These are phyloP conservation scores for Pollachius pollachius DNA, from an alignment of 2,113 vertebrate genomes.

Conservation along the genomic window DNA sequence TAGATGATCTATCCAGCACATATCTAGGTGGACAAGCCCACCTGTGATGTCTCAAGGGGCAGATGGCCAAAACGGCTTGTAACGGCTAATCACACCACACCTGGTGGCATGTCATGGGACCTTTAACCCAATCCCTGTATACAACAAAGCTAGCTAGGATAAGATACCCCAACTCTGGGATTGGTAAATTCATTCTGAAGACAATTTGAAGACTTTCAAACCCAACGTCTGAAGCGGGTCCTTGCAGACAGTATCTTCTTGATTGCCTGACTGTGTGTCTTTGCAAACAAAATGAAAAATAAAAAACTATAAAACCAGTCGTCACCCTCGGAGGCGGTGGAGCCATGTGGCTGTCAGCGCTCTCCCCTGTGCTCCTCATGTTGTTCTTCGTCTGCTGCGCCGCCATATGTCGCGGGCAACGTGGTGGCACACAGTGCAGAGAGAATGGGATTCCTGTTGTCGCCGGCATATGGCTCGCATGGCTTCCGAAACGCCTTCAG, in stretches of 20 bases:
- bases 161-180: constrained; percentile 35
- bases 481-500: too few species aligned
- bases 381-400: constrained; percentile 35
- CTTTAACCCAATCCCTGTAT: too few species aligned
- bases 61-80: too few species aligned
- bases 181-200: constrained; percentile 50
- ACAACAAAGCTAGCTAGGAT: too few species aligned
- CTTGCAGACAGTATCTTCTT: constrained; percentile 30
- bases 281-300: constrained; percentile 47
- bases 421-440: constrained; percentile 37
- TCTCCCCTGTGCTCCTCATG: constrained; percentile 37
- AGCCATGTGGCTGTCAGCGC: constrained; percentile 50
- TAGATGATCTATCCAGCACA: too few species aligned
- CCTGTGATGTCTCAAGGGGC: too few species aligned
- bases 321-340: constrained; percentile 30
- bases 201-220: constrained; percentile 40
- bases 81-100: too few species aligned
- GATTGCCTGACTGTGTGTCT: constrained; percentile 41
- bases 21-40: too few species aligned
- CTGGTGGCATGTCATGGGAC: too few species aligned
- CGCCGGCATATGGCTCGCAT: constrained; percentile 47
- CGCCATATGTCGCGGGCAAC: constrained; percentile 60
- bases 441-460: constrained; percentile 41
- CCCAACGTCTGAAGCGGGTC: constrained; percentile 28
- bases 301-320: too few species aligned